A percentile compares a stretch with the other conserved stretches of the same genome.
phyloP scores from a whole-genome alignment of 2,888 invertebrate species.

The Troilus luridus region DNA sequence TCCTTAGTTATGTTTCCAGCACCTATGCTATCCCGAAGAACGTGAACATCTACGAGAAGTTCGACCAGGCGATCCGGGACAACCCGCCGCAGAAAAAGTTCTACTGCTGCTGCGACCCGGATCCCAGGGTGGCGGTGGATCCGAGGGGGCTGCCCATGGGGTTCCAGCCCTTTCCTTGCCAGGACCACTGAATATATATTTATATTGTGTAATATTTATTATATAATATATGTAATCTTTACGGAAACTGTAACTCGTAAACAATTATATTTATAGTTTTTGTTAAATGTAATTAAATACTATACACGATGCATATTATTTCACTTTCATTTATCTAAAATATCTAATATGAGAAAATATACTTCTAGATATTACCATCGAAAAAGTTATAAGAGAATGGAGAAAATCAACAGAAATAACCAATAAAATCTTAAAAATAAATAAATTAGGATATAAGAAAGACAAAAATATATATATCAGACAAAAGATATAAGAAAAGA shows the following conservation, averaged over 20 bases:
- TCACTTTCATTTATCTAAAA: no score
- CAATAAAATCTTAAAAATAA: no score
- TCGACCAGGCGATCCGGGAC: neutral
- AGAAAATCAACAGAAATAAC: no score
- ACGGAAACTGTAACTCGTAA: neutral
- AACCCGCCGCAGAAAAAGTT: slow-evolving; percentile 36
- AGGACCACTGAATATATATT: neutral
- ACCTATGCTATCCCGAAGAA: neutral
- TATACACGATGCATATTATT: neutral
- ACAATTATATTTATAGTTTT: neutral
- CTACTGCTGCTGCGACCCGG: slow-evolving; percentile 54
- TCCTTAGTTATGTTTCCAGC: neutral
- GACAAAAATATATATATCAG: no score
- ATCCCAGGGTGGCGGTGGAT: neutral
- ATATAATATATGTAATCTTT: neutral
- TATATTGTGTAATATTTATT: neutral
- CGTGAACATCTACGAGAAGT: slow-evolving; percentile 7
- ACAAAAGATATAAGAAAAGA: no score
- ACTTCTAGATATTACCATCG: no score
- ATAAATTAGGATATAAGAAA: no score
- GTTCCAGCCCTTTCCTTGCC: slow-evolving; percentile 19
- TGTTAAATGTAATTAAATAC: neutral
- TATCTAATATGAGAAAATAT: no score
- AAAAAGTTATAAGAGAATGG: no score
- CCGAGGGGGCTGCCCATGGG: neutral